Evolutionary conservation across 1,140 invertebrate genomes (phyloP), one percentile per base, ranked within the genome.

Genomic region (Pogonognathellus flavescens): DNA sequence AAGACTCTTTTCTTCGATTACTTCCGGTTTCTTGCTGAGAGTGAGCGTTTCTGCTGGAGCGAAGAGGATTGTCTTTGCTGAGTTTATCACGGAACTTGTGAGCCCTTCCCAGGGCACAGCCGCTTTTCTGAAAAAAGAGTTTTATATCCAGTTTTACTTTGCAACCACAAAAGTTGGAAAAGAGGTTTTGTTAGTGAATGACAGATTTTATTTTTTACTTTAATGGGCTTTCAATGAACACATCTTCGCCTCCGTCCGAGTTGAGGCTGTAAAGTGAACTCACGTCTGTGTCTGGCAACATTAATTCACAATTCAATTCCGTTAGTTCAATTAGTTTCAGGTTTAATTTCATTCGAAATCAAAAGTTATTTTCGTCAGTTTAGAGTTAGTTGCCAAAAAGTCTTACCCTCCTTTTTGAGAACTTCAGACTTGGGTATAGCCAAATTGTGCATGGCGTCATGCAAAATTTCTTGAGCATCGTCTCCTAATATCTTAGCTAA

Each of bases 251-350:
- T 66, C 92, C 92, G 52, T 92, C 91, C 6, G 92, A 93, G 86
- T 92, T 93, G 49, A 93, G 89, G 66, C 93, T 93, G 89, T 92
- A 93, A 88, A 93, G 89, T 52, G 93, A 93, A 89, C 91, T 92
- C 53, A 93, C 91, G 87, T 93, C 93, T 10, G 93, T 93, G 60
- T 92, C 93, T 89, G 55, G 91, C 92, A 80, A 7, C 57, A 49
- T 57, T 18, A n/a, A 66, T 25, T 4, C 60, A 62, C 60, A 62
- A 22, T 10, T 11, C 16, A 16, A 55, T 10, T 55, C 31, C 53
- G 25, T 10, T 10, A 22, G 20, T 9, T 41, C n/a, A 22, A 18
- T 11, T 1, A 62, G 25, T 22, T 10, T 11, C 6, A 62, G 8
- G 2, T 20, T 62, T 8, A 62, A n/a, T 22, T 11, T 25, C 18